Evolutionary conservation across 2,113 vertebrate genomes (phyloP), one percentile per base, ranked within the genome.

Genomic region (Electrona antarctica): DNA sequence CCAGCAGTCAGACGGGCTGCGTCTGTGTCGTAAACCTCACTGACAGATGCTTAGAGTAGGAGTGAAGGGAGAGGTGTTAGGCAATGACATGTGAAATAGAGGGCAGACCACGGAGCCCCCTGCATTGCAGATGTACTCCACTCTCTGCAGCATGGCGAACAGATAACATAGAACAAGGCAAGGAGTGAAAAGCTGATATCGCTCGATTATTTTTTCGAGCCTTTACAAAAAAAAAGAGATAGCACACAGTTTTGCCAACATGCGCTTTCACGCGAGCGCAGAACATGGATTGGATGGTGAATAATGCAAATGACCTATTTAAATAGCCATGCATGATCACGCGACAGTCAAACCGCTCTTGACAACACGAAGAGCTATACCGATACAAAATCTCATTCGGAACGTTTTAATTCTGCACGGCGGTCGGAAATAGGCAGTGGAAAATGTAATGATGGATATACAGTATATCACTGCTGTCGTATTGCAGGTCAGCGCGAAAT

Each of bases 31-130:
- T 83, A 88, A 91, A 84, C 72, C 78, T 78, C 76, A 71, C 70
- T 82, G 87, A 88, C 87, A 86, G 87, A 89, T 85, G 85, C 85
- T 88, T 86, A 82, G 80, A 83, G 89, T 74, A 62, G 78, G 80
- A 89, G 85, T 85, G 79, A 80, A 86, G 85, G 79, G 84, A 85
- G 84, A 82, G 77, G 86, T 81, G 87, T 88, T 87, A 82, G 84
- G 85, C 86, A 89, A 81, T 88, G 85, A 89, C 88, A 88, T 92
- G 87, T 90, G 87, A 92, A 90, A 92, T 92, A 82, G 88, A 88
- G 86, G 92, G 85, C 87, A 88, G 78, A 59, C 82, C 80, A 78
- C 72, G 47, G 71, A 90, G 81, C 83, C 67, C 80, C 77, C 85
- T 81, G 86, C 84, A 89, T 87, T 87, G 85, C 90, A 86, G 82